A percentile compares a stretch with the other conserved stretches of the same genome.
Evolutionary conservation across 2,113 vertebrate species (phyloP).

Genomic region (Nothobranchius furzeri): DNA sequence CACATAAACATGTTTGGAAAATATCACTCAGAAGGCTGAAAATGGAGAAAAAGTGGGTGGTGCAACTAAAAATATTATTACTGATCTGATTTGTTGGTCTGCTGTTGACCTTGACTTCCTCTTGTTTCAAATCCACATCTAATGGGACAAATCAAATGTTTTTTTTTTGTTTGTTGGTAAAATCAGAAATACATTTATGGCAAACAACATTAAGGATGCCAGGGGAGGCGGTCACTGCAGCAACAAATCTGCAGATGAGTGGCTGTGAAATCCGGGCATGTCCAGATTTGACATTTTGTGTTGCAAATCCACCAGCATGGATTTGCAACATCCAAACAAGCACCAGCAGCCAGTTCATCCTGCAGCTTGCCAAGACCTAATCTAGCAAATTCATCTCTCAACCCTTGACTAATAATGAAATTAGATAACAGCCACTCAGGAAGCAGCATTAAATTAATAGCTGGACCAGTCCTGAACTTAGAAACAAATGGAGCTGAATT

Average conservation of each 20-base stretch:
- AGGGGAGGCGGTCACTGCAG: conserved; percentile 34
- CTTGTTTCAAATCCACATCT: conserved; percentile 13
- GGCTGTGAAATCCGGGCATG: conserved; percentile 13
- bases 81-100: neutral
- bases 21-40: conserved; percentile 8
- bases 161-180: neutral
- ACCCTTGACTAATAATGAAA: conserved; percentile 4
- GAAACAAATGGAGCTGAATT: conserved; percentile 10
- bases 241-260: conserved; percentile 27
- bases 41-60: conserved; percentile 7
- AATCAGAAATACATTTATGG: neutral
- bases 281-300: conserved; percentile 23
- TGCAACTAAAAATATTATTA: neutral
- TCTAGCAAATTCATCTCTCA: conserved; percentile 28
- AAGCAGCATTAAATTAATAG: conserved; percentile 7
- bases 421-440: conserved; percentile 20
- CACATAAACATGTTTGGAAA: conserved; percentile 33
- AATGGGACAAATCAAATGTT: conserved; percentile 5
- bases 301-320: conserved; percentile 9
- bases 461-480: conserved; percentile 5
- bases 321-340: neutral
- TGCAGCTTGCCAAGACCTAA: conserved; percentile 5
- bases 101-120: neutral
- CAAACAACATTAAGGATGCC: neutral
- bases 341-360: neutral